Base-by-base conservation (phyloP, 2,113 vertebrate genomes). In the Larimichthys polyactis region DNA sequence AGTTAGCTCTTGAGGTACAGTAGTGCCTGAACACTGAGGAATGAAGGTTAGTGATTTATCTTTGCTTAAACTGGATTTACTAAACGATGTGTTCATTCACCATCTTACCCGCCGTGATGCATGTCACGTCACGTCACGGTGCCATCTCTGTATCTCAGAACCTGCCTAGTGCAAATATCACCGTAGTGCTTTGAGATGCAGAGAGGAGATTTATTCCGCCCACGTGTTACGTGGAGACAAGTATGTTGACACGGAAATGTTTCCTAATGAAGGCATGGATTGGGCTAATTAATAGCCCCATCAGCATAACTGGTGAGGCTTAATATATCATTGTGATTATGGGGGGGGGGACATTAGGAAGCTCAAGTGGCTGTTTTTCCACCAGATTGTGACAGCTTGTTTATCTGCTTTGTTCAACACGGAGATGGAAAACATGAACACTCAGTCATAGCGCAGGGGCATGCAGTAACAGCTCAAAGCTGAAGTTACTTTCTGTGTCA, bases 241-340 rank as follows among this genome's bases (percentile, higher is more conserved):
- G 78, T 44, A 67, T 88, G 81, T 80, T 68, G 79, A 87, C 81
- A 75, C 68, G 68, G 52, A 68, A 58, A 17, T 43, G 27, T 67
- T 57, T 84, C 71, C 71, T 77, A 88, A 88, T 86, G 78, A 88
- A 75, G 68, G 60, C 60, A 78, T 14, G 49, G 58, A 63, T 81
- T 52, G 29, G 75, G 70, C 70, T 83, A 87, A 89, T 87, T 71
- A 89, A 85, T 72, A 67, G 73, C 70, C 77, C 46, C 52, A 63
- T 89, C 82, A 80, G 60, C 22, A 48, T 43, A 76, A 75, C 78
- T 64, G 65, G 8, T 75, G 60, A 59, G 71, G 72, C 65, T 64
- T 81, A 76, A 84, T 90, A 79, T 36, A 75, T 87, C 79, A 87
- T 22, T 65, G 65, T 83, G 81, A 84, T 80, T 67, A 90, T 64